Base-by-base conservation (phyloP, 2,113 vertebrate species). In the Podilymbus podiceps region DNA sequence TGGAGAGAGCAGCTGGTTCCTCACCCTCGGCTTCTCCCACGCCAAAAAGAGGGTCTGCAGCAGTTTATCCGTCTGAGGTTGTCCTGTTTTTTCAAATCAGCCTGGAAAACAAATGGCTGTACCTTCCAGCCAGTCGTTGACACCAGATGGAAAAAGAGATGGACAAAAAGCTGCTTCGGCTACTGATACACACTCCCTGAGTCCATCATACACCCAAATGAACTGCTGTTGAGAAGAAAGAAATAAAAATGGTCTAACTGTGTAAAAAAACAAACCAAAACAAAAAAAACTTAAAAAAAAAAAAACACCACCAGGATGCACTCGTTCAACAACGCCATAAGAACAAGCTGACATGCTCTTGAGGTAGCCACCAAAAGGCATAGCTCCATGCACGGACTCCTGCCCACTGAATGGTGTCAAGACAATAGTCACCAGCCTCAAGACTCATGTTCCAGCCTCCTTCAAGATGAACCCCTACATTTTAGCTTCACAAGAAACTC, bases 321-420 rank as follows among this genome's bases (percentile, higher is more conserved):
- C 14, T 7, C 44, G 30, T 15, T 62, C 58, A 50, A 62, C 27
- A 62, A n/a, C 49, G 28, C 53, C 28, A 3, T 31, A 35, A 64
- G 35, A 50, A 85, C 3, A 33, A 66, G 17, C 12, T 58, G 47
- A 64, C 1, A 0, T 1, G 2, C 19, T 56, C 31, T 76, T 83
- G 55, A 73, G 67, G 31, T 23, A 76, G 15, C 17, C 77, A n/a
- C 8, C 47, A 49, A 68, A 74, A 91, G 23, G 23, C 66, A 67
- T 12, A 50, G 38, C 23, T 60, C n/a, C 18, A 49, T 52, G 40
- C n/a, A 33, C 4, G 3, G 55, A 46, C 49, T 69, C 11, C 49
- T 60, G 52, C 2, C 12, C n/a, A 8, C 2, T 50, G 40, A 74
- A 38, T n/a, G 33, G n/a, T 24, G n/a, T 64, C 0, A 0, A 80